Base-by-base conservation (phyloP, 2,888 invertebrate genomes). In the Timema cristinae region DNA sequence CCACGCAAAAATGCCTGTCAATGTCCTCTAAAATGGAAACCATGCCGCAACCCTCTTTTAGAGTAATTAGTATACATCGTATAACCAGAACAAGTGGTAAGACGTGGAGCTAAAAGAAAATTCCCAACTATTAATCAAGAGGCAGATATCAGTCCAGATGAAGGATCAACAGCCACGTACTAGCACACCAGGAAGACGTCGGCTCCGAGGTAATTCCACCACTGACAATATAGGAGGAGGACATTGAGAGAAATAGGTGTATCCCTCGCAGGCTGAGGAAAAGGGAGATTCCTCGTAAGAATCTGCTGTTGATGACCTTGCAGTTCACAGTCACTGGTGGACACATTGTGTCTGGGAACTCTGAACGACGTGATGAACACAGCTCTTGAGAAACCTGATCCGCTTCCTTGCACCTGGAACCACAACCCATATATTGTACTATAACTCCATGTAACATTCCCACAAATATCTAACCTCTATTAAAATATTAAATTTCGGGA, bases 261-360 rank as follows among this genome's bases (percentile, higher is more conserved):
- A 63, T 32, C 63, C 63, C 47, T 63, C 63, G 47, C 63, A 63
- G 1, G 63, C 63, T 7, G 63, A 63, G 11, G 47, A 32, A 32
- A n/a, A 63, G n/a, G 0, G 63, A 9, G 32, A 63, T 47, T n/a
- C n/a, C 63, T 63, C 63, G 7, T 63, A n/a, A 6, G 63, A 32
- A 48, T 63, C 48, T 16, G 47, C n/a, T 63, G 63, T 48, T 47
- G 32, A 63, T 0, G 11, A 32, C 8, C 63, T 63, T 32, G 63
- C 63, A 63, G 32, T 11, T 48, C 32, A 63, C 63, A 11, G n/a
- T 32, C 9, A 13, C 13, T 63, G 63, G 47, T 63, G 32, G 63
- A 63, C 11, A 48, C 63, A 48, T 63, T 63, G 63, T 63, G 32
- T n/a, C n/a, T 6, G 63, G 63, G 47, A 63, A 63, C 63, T 63